Percentiles rank a stretch among this genome's conserved stretches.
phyloP scores from a whole-genome alignment of 2,888 invertebrate genomes.

The Protodeltote pygarga region DNA sequence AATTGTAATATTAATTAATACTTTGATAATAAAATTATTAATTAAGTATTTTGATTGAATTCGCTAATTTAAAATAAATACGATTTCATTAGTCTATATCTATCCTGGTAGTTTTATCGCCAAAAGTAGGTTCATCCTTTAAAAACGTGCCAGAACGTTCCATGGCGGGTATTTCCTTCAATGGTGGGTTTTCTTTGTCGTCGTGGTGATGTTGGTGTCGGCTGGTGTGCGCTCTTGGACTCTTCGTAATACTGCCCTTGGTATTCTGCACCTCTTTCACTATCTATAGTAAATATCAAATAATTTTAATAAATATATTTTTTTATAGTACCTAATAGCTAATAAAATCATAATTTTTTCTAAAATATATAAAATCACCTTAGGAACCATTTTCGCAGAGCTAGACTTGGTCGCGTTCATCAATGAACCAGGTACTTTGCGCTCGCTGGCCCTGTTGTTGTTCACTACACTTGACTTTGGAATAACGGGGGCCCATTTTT shows the following conservation, averaged over 20 bases:
- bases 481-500: constrained; percentile 15
- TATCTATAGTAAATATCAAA: constrained; percentile 25
- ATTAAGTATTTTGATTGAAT: constrained; percentile 13
- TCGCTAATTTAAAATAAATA: constrained; percentile 21
- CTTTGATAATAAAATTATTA: constrained; percentile 24
- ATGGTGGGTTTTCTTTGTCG: constrained; percentile 27
- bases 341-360: too few species aligned
- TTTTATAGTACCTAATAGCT: too few species aligned
- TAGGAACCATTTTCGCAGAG: constrained; percentile 84
- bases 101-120: constrained; percentile 64
- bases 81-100: constrained; percentile 59
- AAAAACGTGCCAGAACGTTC: constrained; percentile 91
- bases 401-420: constrained; percentile 88
- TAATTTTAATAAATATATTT: neutral
- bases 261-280: constrained; percentile 52
- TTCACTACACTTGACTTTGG: constrained; percentile 13
- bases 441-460: constrained; percentile 44
- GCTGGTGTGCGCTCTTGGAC: constrained; percentile 25
- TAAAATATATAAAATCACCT: constrained; percentile 29
- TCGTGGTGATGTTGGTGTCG: constrained; percentile 25
- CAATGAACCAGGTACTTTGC: constrained; percentile 66
- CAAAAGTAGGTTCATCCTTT: constrained; percentile 90
- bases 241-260: constrained; percentile 32
- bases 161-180: constrained; percentile 67
- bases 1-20: constrained; percentile 27